Evolutionary conservation across 2,113 vertebrate species (phyloP).

Genomic region (Channa argus): DNA sequence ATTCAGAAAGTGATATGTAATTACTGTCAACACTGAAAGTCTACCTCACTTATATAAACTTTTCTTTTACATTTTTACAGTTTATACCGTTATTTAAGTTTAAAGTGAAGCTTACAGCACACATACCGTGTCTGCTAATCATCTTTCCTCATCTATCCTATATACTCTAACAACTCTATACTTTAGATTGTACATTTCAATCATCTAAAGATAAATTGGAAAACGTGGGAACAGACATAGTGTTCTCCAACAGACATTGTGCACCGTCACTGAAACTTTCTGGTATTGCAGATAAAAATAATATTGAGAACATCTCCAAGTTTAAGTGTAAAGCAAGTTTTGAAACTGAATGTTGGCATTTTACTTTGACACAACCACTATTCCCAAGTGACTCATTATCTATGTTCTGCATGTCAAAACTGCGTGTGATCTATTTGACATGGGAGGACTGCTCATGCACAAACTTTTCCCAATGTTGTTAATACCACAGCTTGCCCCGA

Average conservation of each 20-base stretch:
- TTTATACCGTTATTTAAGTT: not conserved
- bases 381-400: not conserved
- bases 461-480: not conserved
- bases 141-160: not conserved
- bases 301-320: not conserved
- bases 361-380: not conserved
- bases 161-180: slow-evolving; percentile 10
- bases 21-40: slow-evolving; percentile 52
- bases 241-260: not conserved
- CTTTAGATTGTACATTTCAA: not conserved
- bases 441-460: not conserved
- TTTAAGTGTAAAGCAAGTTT: not conserved
- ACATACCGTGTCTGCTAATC: not conserved
- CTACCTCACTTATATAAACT: slow-evolving; percentile 2
- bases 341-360: not conserved
- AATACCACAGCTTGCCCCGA: not conserved
- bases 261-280: too few species aligned
- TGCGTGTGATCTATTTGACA: not conserved
- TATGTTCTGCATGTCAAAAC: not conserved
- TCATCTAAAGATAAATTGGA: not conserved
- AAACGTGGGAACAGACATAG: not conserved
- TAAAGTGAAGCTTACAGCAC: not conserved
- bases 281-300: not conserved
- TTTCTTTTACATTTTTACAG: not conserved
- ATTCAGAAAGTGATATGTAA: slow-evolving; percentile 59